Conservation (phyloP, 2,888 invertebrate genomes). For the Acrocyrtus sp. region DNA sequence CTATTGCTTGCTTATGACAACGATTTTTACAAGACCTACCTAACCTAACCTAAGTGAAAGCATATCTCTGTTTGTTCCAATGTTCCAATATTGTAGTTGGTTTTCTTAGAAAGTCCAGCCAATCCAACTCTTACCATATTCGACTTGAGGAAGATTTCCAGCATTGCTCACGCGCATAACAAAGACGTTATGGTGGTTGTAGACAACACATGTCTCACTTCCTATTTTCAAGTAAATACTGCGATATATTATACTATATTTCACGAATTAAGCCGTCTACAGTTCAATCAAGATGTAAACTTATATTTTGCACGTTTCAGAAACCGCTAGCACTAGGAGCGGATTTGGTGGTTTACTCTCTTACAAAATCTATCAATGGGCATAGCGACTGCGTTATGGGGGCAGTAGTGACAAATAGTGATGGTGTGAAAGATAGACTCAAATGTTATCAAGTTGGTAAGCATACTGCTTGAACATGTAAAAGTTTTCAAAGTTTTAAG, state of each 20-base stretch:
- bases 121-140: slow-evolving; percentile 71
- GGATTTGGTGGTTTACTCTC: slow-evolving; percentile 88
- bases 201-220: slow-evolving; percentile 72
- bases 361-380: slow-evolving; percentile 98
- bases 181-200: slow-evolving; percentile 68
- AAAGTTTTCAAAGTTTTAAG: not conserved
- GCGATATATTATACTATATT: not conserved
- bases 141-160: slow-evolving; percentile 68
- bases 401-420: slow-evolving; percentile 78
- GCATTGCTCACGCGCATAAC: slow-evolving; percentile 65
- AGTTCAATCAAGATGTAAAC: too few relatives aligned
- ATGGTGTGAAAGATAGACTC: slow-evolving; percentile 76
- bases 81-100: slow-evolving; percentile 66
- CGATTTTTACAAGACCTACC: not conserved
- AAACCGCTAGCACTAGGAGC: slow-evolving; percentile 89
- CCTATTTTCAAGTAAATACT: slow-evolving; percentile 68
- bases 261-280: too few relatives aligned
- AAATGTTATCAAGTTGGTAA: slow-evolving; percentile 89
- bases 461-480: not conserved
- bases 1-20: too few relatives aligned
- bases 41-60: not conserved
- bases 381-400: slow-evolving; percentile 98
- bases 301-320: slow-evolving; percentile 68
- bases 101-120: slow-evolving; percentile 73
- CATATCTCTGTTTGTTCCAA: not conserved